These are phyloP conservation scores for Drosophila equinoxialis DNA, from an alignment of 1,140 invertebrate genomes.

Conservation along the genomic window DNA sequence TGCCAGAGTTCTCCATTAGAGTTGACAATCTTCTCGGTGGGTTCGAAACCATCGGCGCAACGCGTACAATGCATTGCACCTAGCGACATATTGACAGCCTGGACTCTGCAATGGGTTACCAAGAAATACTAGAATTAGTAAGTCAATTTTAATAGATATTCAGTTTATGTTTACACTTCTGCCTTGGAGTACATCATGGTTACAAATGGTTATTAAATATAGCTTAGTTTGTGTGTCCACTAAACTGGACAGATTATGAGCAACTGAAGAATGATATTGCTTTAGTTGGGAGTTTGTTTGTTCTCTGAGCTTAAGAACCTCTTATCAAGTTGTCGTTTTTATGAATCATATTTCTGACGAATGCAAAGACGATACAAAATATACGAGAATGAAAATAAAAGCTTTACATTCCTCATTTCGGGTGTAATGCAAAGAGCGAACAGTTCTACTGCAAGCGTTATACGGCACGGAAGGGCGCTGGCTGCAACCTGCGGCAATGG, in stretches of 20 bases:
- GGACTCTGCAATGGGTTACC: conserved; percentile 62
- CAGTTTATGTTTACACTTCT: conserved; percentile 57
- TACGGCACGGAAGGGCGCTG: conserved; percentile 31
- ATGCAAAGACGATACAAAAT: conserved; percentile 22
- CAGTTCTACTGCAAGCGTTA: conserved; percentile 48
- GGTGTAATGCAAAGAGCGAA: conserved; percentile 9
- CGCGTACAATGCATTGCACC: conserved; percentile 96
- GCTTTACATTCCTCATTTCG: conserved; percentile 59
- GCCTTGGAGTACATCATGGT: conserved; percentile 75
- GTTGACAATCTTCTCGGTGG: conserved; percentile 99
- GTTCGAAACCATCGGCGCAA: conserved; percentile 96
- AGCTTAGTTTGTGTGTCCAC: conserved; percentile 24
- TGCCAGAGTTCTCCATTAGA: conserved; percentile 99
- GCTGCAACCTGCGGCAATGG: neutral
- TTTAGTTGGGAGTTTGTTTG: neutral
- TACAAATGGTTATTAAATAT: neutral
- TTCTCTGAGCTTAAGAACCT: conserved; percentile 24
- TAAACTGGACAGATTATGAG: conserved; percentile 29
- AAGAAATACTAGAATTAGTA: conserved; percentile 8
- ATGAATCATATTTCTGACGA: conserved; percentile 71
- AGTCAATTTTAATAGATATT: neutral
- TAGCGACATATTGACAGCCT: conserved; percentile 87
- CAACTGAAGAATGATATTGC: conserved; percentile 48
- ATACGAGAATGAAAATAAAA: conserved; percentile 39
- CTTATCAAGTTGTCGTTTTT: conserved; percentile 53